A percentile compares a stretch with the other conserved stretches of the same genome.
These are phyloP conservation scores for Menura novaehollandiae DNA, from an alignment of 2,113 vertebrate species.

Conservation along the genomic window DNA sequence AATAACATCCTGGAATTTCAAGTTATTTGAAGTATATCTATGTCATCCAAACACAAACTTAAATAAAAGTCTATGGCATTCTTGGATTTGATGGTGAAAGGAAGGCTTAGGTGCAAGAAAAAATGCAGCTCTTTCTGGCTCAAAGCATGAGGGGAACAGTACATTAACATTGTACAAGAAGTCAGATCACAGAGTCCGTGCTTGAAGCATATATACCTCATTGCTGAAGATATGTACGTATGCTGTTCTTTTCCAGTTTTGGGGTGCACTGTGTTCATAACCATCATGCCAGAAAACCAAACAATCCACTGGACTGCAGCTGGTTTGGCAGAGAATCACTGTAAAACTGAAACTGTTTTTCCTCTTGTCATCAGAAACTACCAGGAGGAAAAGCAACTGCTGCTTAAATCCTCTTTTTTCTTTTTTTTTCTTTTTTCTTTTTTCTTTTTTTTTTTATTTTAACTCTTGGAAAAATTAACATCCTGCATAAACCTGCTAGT, in stretches of 20 bases:
- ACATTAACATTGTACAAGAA: neutral
- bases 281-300: neutral
- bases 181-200: neutral
- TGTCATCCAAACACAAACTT: neutral
- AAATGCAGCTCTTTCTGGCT: neutral
- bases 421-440: neutral
- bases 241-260: neutral
- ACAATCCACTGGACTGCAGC: neutral
- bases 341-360: neutral
- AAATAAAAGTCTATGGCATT: neutral
- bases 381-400: neutral
- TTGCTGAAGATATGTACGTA: neutral
- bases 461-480: neutral
- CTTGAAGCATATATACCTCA: neutral
- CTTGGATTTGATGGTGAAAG: neutral
- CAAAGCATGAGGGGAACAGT: neutral
- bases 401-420: neutral
- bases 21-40: neutral
- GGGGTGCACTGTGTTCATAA: neutral
- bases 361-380: neutral
- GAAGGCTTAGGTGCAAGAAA: neutral
- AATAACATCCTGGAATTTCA: neutral
- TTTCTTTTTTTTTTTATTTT: neutral
- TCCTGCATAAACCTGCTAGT: neutral
- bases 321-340: neutral